phyloP scores from a whole-genome alignment of 2,113 vertebrate species.

The Hippocampus zosterae region DNA sequence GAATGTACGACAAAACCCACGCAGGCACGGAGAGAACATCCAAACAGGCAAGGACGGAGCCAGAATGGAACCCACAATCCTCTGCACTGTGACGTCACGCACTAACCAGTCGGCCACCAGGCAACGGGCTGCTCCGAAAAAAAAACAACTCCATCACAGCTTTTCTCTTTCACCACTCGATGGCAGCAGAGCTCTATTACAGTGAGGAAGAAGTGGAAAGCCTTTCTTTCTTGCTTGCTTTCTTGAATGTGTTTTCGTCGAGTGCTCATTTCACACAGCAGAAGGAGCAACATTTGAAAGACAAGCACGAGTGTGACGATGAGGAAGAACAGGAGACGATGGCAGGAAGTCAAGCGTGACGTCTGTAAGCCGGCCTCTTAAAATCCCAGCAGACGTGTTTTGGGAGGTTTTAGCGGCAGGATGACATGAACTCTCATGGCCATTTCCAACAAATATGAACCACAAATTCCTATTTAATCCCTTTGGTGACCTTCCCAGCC shows the following conservation, averaged over 20 bases:
- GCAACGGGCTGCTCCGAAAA: too few species aligned
- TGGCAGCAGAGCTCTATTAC: not conserved
- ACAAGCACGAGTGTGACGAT: not conserved
- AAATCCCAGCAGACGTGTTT: not conserved
- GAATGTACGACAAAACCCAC: too few species aligned
- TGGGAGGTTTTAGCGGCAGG: not conserved
- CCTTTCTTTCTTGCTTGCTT: not conserved
- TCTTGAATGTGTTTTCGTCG: not conserved
- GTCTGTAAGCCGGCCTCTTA: not conserved
- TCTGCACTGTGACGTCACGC: too few species aligned
- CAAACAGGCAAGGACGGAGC: too few species aligned
- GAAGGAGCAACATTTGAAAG: not conserved
- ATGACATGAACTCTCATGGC: not conserved
- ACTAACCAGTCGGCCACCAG: too few species aligned
- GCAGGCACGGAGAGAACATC: too few species aligned
- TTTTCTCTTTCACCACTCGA: not conserved
- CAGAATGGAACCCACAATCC: too few species aligned
- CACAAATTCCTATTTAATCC: not conserved
- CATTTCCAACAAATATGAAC: not conserved
- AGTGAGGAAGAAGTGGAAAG: too few species aligned
- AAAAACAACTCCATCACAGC: too few species aligned
- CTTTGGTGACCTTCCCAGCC: not conserved
- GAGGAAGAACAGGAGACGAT: not conserved
- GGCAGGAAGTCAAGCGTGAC: not conserved
- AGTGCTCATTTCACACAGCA: not conserved